Base-by-base conservation (phyloP, 2,888 invertebrate genomes). In the Boloria selene region DNA sequence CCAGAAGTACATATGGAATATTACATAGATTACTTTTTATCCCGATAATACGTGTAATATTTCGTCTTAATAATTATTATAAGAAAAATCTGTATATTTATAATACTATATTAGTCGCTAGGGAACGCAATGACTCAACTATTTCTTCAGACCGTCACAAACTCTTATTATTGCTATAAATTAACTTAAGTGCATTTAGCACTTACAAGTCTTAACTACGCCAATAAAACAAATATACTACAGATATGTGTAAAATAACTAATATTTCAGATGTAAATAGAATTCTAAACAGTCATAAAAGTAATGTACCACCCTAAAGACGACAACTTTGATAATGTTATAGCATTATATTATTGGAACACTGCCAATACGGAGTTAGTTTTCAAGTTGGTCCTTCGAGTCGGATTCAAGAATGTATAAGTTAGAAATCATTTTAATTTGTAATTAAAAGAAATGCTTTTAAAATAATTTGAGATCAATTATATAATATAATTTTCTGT, bases 241-340 rank as follows among this genome's bases (percentile, higher is more conserved):
- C 18, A 54, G 38, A 52, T 59, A 54, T 47, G 38, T 52, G 47
- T 38, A 47, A 44, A 59, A 47, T 38, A 58, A 26, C 22, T 18
- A 58, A 26, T 13, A 58, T 14, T 58, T 58, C 10, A 7, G n/a
- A 47, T 47, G 54, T 62, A 54, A 62, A 62, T 62, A 62, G 52
- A 50, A 49, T 17, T 14, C 26, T 38, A 47, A 55, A 50, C 16
- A 45, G n/a, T 22, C 18, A 61, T 61, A 22, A 51, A 51, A 51
- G 56, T 44, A 64, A 64, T 64, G 51, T 50, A 31, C 31, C 17
- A 49, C 31, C 47, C 54, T 51, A 61, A 58, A 56, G 50, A 51
- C 42, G 60, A 60, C 47, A 54, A 52, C 51, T 61, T 61, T 45
- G 65, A 66, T 66, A 56, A 56, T 52, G 58, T 52, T 64, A 58